Conservation (phyloP, 30 jellyfish, hydroid and myxozoan genomes). For the Cassiopea andromeda region DNA sequence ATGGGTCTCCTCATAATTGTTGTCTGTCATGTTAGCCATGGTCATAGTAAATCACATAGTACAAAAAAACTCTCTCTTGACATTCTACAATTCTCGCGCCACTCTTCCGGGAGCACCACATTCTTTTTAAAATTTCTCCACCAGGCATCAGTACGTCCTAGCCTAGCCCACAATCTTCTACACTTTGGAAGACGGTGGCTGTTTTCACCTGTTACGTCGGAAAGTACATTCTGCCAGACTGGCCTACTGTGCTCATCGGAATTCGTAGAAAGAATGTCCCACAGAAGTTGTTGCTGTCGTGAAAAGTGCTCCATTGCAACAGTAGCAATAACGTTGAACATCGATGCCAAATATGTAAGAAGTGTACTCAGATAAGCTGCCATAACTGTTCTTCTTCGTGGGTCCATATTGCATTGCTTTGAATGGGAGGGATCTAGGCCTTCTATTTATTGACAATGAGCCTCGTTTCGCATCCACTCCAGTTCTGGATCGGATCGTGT, state of each 20-base stretch:
- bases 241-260: not conserved
- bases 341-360: not conserved
- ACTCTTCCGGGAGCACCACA: not conserved
- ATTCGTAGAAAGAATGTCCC: not conserved
- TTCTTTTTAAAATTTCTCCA: not conserved
- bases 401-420: not conserved
- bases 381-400: not conserved
- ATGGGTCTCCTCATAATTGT: constrained; percentile 1
- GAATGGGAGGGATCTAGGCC: not conserved
- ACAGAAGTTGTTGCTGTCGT: not conserved
- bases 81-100: constrained; percentile 10
- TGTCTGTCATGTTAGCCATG: not conserved
- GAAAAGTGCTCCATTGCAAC: not conserved
- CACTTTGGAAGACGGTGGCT: not conserved
- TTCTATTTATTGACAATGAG: not conserved
- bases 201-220: not conserved
- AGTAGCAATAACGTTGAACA: not conserved
- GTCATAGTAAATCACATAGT: not conserved
- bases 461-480: not conserved
- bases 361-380: not conserved
- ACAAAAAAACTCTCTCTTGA: not conserved
- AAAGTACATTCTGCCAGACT: not conserved
- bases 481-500: not conserved
- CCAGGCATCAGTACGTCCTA: not conserved
- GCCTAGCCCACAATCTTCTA: constrained; percentile 5